A percentile compares a stretch with the other conserved stretches of the same genome.
Evolutionary conservation across 2,797 vertebrate genomes (phyloP).

Genomic region (Momotus momota): DNA sequence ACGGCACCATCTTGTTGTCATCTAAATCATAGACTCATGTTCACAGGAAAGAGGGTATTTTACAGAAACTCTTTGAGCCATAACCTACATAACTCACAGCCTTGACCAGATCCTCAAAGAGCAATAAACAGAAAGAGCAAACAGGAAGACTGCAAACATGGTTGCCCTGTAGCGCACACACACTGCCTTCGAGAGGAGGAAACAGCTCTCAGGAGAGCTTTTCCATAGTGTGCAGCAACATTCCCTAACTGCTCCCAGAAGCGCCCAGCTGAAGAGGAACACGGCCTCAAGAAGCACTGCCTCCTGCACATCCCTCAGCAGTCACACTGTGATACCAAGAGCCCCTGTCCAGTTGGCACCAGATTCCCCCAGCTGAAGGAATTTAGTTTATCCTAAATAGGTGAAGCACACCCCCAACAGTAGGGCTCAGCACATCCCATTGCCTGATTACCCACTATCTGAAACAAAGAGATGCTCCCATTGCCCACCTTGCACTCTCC

Average conservation of each 20-base stretch:
- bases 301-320: neutral
- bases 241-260: neutral
- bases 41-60: neutral
- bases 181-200: neutral
- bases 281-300: neutral
- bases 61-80: neutral
- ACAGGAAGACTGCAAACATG: neutral
- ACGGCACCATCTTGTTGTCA: neutral
- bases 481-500: neutral
- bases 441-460: neutral
- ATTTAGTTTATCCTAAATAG: neutral
- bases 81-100: neutral
- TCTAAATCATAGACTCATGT: neutral
- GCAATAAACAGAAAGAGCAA: neutral
- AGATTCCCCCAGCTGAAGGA: neutral
- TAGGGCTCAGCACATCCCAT: neutral
- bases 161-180: neutral
- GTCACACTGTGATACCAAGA: neutral
- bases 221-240: fast-evolving
- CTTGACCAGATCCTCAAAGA: neutral
- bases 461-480: neutral
- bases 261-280: neutral
- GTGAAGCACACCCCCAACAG: neutral
- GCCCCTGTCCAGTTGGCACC: neutral
- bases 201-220: neutral